Evolutionary conservation across 2,888 invertebrate genomes (phyloP).

Genomic region (Hermodice carunculata): DNA sequence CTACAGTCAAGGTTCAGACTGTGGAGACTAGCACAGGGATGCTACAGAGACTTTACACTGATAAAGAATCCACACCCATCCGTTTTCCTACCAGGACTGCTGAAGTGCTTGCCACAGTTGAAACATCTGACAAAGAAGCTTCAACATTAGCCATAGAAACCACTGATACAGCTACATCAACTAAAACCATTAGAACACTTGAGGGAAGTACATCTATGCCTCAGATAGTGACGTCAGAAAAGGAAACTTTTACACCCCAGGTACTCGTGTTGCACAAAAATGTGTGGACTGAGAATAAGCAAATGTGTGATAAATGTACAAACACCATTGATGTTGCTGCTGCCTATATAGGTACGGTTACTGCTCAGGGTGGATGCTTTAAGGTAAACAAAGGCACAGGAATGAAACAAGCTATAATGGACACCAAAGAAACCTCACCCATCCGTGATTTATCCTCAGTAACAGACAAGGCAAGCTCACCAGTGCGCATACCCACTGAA

Average conservation of each 20-base stretch:
- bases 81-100: neutral
- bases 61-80: neutral
- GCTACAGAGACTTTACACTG: no score
- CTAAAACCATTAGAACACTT: neutral
- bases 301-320: conserved; percentile 34
- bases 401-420: neutral
- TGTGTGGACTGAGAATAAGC: conserved; percentile 35
- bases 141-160: neutral
- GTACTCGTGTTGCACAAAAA: conserved; percentile 35
- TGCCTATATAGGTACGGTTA: conserved; percentile 22
- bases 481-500: conserved; percentile 18
- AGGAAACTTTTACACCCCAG: conserved; percentile 38
- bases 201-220: conserved; percentile 26
- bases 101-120: neutral
- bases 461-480: conserved; percentile 27
- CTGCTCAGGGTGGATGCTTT: neutral
- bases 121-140: neutral
- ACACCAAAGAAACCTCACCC: conserved; percentile 21
- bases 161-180: neutral
- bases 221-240: conserved; percentile 25
- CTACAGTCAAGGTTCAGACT: neutral
- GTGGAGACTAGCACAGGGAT: no score
- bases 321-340: conserved; percentile 29
- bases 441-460: neutral
- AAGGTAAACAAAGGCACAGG: conserved; percentile 20